Conservation (phyloP, 2,888 invertebrate species). For the Papilio demoleus region DNA sequence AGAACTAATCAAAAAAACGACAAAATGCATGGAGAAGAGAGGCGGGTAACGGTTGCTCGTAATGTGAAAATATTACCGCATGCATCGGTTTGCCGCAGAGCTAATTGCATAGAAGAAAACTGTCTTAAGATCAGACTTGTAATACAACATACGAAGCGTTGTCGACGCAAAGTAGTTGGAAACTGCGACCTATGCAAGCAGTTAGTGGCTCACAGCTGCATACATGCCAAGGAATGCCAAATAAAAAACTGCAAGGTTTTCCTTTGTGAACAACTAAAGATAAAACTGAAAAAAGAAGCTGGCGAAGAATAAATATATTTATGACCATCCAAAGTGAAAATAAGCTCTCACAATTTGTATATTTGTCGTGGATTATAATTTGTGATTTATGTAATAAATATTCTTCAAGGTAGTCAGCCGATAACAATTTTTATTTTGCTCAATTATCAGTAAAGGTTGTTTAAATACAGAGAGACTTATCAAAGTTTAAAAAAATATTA, state of each 20-base stretch:
- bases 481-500: too few relatives aligned
- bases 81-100: too few relatives aligned
- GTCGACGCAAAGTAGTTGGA: slow-evolving; percentile 93
- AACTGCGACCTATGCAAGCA: slow-evolving; percentile 98
- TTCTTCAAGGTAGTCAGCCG: too few relatives aligned
- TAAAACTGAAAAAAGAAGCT: not conserved
- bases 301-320: not conserved
- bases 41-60: too few relatives aligned
- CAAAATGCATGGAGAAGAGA: too few relatives aligned
- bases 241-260: slow-evolving; percentile 23
- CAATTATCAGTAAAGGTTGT: too few relatives aligned
- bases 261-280: slow-evolving; percentile 18
- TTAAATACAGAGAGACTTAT: too few relatives aligned
- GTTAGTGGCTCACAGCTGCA: slow-evolving; percentile 95
- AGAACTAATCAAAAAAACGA: too few relatives aligned
- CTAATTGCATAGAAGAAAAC: too few relatives aligned
- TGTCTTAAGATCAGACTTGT: slow-evolving; percentile 94
- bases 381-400: not conserved
- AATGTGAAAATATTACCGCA: too few relatives aligned
- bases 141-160: slow-evolving; percentile 94
- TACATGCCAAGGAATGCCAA: slow-evolving; percentile 89
- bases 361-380: not conserved
- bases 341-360: not conserved
- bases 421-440: too few relatives aligned
- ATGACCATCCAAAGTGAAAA: too few relatives aligned